Conservation (phyloP, 2,113 vertebrate species). For the Callaeas wilsoni region DNA sequence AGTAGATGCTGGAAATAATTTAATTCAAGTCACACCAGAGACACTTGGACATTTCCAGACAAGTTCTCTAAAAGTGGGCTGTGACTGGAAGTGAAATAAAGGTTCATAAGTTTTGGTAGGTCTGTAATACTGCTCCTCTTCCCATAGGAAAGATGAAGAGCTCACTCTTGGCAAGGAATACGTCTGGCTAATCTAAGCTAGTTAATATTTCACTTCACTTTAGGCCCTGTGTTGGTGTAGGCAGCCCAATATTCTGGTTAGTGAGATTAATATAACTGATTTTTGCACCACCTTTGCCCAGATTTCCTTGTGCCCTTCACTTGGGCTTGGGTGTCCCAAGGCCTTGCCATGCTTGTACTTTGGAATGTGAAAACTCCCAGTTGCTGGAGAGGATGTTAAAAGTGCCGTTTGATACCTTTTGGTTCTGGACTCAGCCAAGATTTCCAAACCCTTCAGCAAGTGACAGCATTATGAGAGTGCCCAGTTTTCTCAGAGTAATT, state of each 20-base stretch:
- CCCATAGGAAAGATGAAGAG: neutral
- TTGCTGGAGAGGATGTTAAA: neutral
- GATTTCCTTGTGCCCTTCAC: neutral
- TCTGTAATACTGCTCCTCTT: neutral
- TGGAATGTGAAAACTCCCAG: neutral
- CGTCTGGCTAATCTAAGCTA: neutral
- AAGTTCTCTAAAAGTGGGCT: neutral
- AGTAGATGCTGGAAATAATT: neutral
- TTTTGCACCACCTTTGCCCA: neutral
- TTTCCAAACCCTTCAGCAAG: neutral
- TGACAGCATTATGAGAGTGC: neutral
- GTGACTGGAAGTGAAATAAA: neutral
- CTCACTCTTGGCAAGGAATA: neutral
- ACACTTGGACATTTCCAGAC: neutral
- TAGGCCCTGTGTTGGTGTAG: neutral
- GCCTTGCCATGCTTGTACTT: neutral
- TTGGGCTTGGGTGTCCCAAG: neutral
- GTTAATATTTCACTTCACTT: neutral
- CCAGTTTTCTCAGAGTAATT: neutral
- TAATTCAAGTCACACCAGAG: neutral
- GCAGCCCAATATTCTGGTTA: neutral
- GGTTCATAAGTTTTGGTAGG: neutral
- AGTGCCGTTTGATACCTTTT: neutral
- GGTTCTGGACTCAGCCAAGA: neutral
- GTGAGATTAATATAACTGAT: neutral